Evolutionary conservation across 1,140 invertebrate species (phyloP).

Genomic region (Heliconius melpomene): DNA sequence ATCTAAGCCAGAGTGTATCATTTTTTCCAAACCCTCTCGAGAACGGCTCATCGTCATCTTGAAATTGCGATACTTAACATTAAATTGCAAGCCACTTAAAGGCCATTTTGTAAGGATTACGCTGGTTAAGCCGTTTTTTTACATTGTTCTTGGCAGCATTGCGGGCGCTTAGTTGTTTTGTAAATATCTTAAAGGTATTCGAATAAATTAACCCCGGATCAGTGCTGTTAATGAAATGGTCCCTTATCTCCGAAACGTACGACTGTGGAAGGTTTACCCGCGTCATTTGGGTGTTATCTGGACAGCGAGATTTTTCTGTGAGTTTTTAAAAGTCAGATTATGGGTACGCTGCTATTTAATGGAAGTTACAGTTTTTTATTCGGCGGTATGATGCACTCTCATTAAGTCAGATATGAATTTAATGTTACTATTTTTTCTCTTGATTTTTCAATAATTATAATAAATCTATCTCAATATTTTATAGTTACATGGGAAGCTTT

Average conservation of each 20-base stretch:
- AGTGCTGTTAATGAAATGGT: conserved; percentile 69
- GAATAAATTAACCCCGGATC: conserved; percentile 64
- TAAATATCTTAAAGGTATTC: conserved; percentile 76
- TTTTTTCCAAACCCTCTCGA: conserved; percentile 74
- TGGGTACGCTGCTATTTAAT: conserved; percentile 59
- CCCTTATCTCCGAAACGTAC: conserved; percentile 70
- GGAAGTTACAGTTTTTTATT: conserved; percentile 65
- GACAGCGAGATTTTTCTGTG: conserved; percentile 47
- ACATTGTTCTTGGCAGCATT: conserved; percentile 61
- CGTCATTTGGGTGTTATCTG: conserved; percentile 60
- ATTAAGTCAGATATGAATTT: conserved; percentile 76
- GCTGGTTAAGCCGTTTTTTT: conserved; percentile 55
- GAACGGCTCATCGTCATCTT: conserved; percentile 59
- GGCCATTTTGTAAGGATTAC: conserved; percentile 67
- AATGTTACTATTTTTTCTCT: conserved; percentile 53
- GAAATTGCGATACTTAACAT: conserved; percentile 77
- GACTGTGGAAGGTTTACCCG: conserved; percentile 44
- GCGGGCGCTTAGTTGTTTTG: conserved; percentile 65
- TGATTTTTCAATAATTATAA: neutral
- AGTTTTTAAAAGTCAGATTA: conserved; percentile 62
- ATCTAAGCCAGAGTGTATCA: conserved; percentile 56
- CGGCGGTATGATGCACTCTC: conserved; percentile 68
- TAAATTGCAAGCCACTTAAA: conserved; percentile 75
- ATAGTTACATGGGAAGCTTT: neutral
- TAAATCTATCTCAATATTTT: neutral